Conservation (phyloP, 2,113 vertebrate genomes). For the Rhodinocichla rosea region DNA sequence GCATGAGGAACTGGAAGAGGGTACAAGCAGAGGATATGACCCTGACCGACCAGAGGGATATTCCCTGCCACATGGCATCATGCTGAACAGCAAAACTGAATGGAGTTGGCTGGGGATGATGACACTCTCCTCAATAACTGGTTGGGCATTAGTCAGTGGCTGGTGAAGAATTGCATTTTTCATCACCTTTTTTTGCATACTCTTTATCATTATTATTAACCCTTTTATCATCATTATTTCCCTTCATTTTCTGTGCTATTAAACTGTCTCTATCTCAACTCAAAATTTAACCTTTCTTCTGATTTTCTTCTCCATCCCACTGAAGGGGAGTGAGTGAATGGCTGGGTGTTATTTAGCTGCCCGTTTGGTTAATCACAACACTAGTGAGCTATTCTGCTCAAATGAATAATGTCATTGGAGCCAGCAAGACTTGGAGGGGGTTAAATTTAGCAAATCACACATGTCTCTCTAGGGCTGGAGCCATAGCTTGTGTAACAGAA, state of each 20-base stretch:
- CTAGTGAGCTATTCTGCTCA: background rate
- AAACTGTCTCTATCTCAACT: background rate
- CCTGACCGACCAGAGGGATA: background rate
- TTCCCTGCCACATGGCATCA: background rate
- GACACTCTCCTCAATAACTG: background rate
- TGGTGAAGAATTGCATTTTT: background rate
- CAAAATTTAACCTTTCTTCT: background rate
- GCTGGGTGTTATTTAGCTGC: background rate
- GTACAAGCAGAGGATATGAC: background rate
- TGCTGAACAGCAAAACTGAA: background rate
- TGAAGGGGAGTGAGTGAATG: background rate
- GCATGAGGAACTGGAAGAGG: background rate
- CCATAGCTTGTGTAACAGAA: background rate
- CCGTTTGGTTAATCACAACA: background rate
- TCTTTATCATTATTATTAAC: too few species aligned
- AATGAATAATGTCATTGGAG: conserved; percentile 13
- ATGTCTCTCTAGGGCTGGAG: background rate
- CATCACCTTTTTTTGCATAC: background rate
- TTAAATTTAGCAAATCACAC: conserved; percentile 25
- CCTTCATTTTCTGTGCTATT: background rate
- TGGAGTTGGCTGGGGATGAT: background rate
- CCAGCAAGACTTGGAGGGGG: background rate
- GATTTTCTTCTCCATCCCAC: background rate
- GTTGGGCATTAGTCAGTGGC: too few species aligned
- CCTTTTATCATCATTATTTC: background rate